These are phyloP conservation scores for Lophotriccus pileatus DNA, from an alignment of 2,797 vertebrate species.

Conservation along the genomic window DNA sequence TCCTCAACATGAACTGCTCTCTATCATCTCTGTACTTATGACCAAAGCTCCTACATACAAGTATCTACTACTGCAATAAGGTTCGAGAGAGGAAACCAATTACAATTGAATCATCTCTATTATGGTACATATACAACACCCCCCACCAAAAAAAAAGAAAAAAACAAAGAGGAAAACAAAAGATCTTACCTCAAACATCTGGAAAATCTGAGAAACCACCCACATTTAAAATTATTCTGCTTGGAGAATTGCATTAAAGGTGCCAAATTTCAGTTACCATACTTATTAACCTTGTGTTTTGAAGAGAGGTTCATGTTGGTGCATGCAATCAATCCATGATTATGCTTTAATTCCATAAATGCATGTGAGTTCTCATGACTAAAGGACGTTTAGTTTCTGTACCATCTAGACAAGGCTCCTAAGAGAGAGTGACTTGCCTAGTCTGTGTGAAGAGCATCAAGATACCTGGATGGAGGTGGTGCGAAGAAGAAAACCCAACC, in stretches of 20 bases:
- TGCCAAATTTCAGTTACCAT: neutral
- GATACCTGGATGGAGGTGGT: neutral
- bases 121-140: accelerated
- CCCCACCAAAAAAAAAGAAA: accelerated
- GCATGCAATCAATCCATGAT: neutral
- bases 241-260: neutral
- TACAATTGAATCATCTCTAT: neutral
- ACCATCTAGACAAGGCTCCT: neutral
- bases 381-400: neutral
- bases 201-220: neutral
- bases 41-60: neutral
- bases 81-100: neutral
- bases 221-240: neutral
- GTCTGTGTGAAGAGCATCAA: neutral
- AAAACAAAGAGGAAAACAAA: neutral
- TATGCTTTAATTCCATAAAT: neutral
- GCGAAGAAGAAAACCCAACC: neutral
- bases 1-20: neutral
- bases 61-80: neutral
- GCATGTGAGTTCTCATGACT: neutral
- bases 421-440: neutral
- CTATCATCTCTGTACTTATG: neutral
- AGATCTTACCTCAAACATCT: accelerated
- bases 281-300: neutral
- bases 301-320: neutral